Evolutionary conservation across 2,888 invertebrate genomes (phyloP).

Genomic region (Sisyra nigra): DNA sequence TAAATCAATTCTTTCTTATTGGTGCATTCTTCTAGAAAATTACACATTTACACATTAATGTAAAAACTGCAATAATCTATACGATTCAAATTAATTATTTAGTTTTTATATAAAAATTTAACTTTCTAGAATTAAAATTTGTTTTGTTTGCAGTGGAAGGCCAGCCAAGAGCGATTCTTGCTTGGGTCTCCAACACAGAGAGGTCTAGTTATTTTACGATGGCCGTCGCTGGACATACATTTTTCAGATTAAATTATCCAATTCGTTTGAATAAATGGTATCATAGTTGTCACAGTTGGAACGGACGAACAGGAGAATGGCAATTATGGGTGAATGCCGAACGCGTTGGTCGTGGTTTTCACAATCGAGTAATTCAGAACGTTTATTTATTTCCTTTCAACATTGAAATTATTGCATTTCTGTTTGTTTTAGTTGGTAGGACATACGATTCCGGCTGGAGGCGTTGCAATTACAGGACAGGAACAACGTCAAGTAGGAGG

Average conservation of each 20-base stretch:
- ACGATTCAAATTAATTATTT: not conserved
- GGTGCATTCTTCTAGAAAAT: not conserved
- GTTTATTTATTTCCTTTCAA: not conserved
- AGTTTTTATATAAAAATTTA: not conserved
- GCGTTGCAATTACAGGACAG: conserved; percentile 58
- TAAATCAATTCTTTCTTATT: not conserved
- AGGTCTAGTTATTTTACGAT: conserved; percentile 70
- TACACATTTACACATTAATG: not conserved
- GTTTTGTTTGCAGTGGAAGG: conserved; percentile 41
- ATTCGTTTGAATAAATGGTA: conserved; percentile 59
- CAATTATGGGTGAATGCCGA: conserved; percentile 79
- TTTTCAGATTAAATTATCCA: conserved; percentile 59
- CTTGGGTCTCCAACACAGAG: conserved; percentile 66
- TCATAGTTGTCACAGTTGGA: conserved; percentile 79
- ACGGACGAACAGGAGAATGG: conserved; percentile 79
- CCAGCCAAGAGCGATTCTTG: conserved; percentile 53
- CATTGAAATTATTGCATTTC: conserved; percentile 1
- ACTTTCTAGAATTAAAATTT: not conserved
- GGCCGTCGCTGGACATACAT: conserved; percentile 66
- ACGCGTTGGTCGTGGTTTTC: conserved; percentile 70
- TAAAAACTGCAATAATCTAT: not conserved
- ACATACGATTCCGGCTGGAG: conserved; percentile 58
- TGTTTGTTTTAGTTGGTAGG: conserved; percentile 48
- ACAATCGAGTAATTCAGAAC: conserved; percentile 54
- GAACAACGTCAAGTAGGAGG: conserved; percentile 44